Base-by-base conservation (phyloP, 2,888 invertebrate genomes). In the Oegoconia quadripuncta region DNA sequence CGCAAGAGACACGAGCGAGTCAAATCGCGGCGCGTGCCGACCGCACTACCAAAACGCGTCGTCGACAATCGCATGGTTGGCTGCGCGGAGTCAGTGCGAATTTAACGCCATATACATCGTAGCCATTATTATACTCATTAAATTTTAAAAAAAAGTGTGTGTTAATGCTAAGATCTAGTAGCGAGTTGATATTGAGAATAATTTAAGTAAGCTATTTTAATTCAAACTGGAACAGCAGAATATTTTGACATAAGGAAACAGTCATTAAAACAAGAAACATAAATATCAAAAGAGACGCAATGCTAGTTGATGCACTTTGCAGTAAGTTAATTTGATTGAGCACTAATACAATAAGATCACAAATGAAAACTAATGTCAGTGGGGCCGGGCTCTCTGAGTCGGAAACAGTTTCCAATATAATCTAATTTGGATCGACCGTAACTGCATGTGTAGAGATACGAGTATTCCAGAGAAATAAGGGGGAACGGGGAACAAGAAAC, bases 281-380 rank as follows among this genome's bases (percentile, higher is more conserved):
- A n/a, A n/a, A n/a, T n/a, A n/a, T n/a, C n/a, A n/a, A n/a, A n/a
- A n/a, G n/a, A n/a, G n/a, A n/a, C n/a, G n/a, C n/a, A n/a, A n/a
- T n/a, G n/a, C n/a, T n/a, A n/a, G 14, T 34, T 23, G 37, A 35
- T 41, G 47, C 53, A 54, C 47, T 57, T 39, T 37, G 31, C 41
- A 38, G 27, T 39, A 54, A 60, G 48, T 50, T 62, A 70, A 69
- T 65, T 55, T 43, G 61, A 70, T 73, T 57, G 67, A 47, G 47
- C 48, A 41, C 42, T 66, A 74, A 72, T 64, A 64, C 47, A 71
- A 73, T 69, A 62, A 68, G 58, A 41, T 55, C 55, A 50, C 71
- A 76, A 83, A 82, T 83, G 81, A 79, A 79, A 81, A 83, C 72
- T 81, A 82, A 83, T 81, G 83, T 74, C 72, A 55, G 44, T 51